phyloP scores from a whole-genome alignment of 2,888 invertebrate genomes.

The Leptopterna dolabrata region DNA sequence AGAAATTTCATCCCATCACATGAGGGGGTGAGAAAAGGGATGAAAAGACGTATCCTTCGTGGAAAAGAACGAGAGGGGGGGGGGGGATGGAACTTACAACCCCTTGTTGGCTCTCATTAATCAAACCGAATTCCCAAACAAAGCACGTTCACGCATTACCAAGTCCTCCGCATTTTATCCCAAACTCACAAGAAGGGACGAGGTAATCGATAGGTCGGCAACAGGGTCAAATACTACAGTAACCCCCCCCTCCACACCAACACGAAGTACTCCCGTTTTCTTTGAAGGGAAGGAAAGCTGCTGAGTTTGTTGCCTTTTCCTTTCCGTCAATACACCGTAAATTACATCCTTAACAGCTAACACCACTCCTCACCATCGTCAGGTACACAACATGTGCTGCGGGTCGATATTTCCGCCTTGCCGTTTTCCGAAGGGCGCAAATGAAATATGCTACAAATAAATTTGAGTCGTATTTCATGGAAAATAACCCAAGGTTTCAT shows the following conservation, averaged over 20 bases:
- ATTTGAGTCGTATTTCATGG: neutral
- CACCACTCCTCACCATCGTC: neutral
- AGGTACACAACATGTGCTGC: slow-evolving; percentile 1
- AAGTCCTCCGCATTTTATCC: slow-evolving; percentile 37
- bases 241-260: neutral
- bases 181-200: neutral
- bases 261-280: neutral
- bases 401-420: neutral
- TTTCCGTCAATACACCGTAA: neutral
- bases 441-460: neutral
- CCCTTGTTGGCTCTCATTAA: slow-evolving; percentile 47
- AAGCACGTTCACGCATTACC: slow-evolving; percentile 48
- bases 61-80: neutral
- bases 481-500: too few species aligned
- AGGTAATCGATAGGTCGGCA: slow-evolving; percentile 41
- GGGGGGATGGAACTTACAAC: slow-evolving; percentile 24
- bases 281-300: neutral
- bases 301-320: neutral
- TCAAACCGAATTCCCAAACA: slow-evolving; percentile 44
- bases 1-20: neutral
- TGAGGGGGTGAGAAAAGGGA: neutral
- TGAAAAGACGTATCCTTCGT: neutral
- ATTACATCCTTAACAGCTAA: neutral
- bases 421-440: neutral
- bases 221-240: slow-evolving; percentile 28